Evolutionary conservation across 30 jellyfish, hydroid and myxozoan species (phyloP), one percentile per base, ranked within the genome.

Genomic region (Turritopsis rubra): DNA sequence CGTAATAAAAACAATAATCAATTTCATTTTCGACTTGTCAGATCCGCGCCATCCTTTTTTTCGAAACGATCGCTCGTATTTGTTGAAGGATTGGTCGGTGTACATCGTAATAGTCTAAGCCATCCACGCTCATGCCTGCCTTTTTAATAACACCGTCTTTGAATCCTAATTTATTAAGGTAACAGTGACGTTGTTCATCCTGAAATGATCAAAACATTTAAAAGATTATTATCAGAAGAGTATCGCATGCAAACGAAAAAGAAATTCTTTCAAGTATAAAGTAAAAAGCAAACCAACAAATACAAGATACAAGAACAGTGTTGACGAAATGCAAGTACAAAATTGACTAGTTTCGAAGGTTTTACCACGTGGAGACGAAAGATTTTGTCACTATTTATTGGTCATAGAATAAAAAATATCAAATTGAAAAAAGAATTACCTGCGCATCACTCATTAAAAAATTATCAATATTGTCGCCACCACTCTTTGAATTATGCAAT

Each of bases 71-170:
- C 53, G 18, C 23, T 21, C 54, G 80, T 8, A 83, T 66, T 21
- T 76, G 80, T 20, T 79, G 53, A 8, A 91, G 53, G 72, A 75
- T 87, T 75, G 84, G 79, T 20, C 89, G 85, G 81, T 91, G 97
- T 21, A 73, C 74, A 53, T 90, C 91, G 81, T 78, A 85, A 79
- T 88, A 92, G 66, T 84, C 94, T 21, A 92, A 72, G 1, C 87
- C 86, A 70, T 92, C 98, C 31, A 92, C 96, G 18, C 95, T 65
- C 89, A 84, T 66, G 0, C 86, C 84, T 19, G 66, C 84, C 31
- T 79, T 28, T 53, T 74, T 79, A 7, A 82, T 84, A 27, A 81
- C 75, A 18, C 98, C 98, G 73, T 92, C 98, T 54, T 89, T 65
- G 28, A 92, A 87, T 28, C 95, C 93, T 52, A 75, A 65, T n/a